Evolutionary conservation across 1,140 invertebrate species (phyloP), one percentile per base, ranked within the genome.

Genomic region (Danaus melanippus): DNA sequence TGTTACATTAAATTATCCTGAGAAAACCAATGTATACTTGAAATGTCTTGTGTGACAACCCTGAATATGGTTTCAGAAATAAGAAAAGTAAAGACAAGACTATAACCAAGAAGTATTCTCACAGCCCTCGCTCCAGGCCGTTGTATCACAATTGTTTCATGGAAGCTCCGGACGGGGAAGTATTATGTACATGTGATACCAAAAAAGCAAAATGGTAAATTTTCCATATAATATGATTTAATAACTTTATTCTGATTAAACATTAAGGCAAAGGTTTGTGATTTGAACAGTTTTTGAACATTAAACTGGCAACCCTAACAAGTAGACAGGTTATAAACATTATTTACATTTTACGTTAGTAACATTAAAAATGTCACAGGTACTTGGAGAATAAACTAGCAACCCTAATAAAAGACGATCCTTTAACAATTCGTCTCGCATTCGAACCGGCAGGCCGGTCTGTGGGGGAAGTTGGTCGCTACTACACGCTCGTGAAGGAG

Each of bases 131-230:
- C 32, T 89, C 89, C 5, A 92, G 90, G 61, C 91, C 92, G 0
- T 84, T 96, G 43, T 96, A 96, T 84, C 89, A 95, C 71, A 96
- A 96, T 82, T 94, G 93, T 71, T 90, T 91, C 50, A 81, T 96
- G 42, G 82, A 92, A 81, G 94, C 94, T 8, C 93, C 93, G 1
- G 94, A 96, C 80, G 93, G 93, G 8, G 92, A 94, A 60, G 80
- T 91, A 10, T 79, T 96, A 2, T 95, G 94, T 70, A 95, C 94
- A 1, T 95, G 93, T 77, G 93, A 95, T 78, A 87, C 87, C n/a
- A 92, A 92, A 58, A 96, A 96, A 73, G 94, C 93, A 1, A 80
- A 91, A 57, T 96, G 95, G 95, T 95, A 89, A 79, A 62, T 57
- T 44, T 39, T 10, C 4, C 9, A 8, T 32, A 32, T 7, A 7